phyloP scores from a whole-genome alignment of 1,140 invertebrate genomes.

The Ylistrum balloti region DNA sequence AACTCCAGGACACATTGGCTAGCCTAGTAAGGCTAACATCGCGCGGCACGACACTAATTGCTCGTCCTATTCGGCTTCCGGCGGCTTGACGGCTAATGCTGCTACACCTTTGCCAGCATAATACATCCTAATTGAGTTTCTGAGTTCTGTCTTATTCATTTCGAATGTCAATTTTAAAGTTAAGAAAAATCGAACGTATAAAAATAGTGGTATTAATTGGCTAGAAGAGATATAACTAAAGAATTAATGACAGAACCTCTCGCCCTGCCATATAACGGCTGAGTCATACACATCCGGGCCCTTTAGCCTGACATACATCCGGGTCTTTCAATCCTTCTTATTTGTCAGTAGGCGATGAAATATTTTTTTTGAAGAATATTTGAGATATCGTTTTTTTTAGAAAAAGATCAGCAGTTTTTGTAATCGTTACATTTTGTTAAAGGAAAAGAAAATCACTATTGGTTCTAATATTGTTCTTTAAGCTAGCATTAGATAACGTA shows the following conservation, averaged over 20 bases:
- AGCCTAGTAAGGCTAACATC: background rate
- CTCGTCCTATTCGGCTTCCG: background rate
- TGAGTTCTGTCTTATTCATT: constrained; percentile 34
- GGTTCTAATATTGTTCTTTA: no score
- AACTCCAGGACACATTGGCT: background rate
- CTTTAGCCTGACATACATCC: background rate
- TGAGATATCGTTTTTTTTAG: no score
- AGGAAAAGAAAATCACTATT: no score
- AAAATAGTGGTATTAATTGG: constrained; percentile 21
- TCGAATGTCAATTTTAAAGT: constrained; percentile 4
- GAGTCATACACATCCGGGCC: constrained; percentile 9
- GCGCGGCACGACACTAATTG: background rate
- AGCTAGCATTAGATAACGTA: no score
- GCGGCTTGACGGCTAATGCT: background rate
- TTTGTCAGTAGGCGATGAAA: no score
- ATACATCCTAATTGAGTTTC: constrained; percentile 20
- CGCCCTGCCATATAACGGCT: background rate
- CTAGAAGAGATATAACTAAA: background rate
- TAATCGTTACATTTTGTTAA: no score
- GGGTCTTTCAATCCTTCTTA: no score
- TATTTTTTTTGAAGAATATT: no score
- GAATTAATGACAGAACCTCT: background rate
- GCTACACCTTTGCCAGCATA: constrained; percentile 15
- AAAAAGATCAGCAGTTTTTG: no score
- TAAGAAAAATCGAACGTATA: background rate